These are phyloP conservation scores for Pungitius pungitius DNA, from an alignment of 2,113 vertebrate genomes.

Conservation along the genomic window DNA sequence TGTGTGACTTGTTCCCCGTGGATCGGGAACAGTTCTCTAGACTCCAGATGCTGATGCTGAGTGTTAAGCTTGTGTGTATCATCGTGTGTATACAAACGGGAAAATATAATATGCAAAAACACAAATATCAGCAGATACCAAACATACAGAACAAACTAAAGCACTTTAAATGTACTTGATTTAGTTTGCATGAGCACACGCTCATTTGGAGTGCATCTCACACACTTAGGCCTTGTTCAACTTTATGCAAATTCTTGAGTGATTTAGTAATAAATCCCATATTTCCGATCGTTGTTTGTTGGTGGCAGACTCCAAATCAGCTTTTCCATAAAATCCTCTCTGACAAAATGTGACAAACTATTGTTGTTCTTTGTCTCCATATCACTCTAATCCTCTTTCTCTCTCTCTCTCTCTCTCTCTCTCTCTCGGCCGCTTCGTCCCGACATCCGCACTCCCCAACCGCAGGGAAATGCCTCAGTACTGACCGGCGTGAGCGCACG, in stretches of 20 bases:
- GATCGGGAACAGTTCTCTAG: neutral
- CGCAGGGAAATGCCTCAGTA: slow-evolving; percentile 60
- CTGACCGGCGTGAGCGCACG: slow-evolving; percentile 61
- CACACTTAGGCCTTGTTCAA: slow-evolving; percentile 46
- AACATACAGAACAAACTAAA: neutral
- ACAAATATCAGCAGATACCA: too few relatives aligned
- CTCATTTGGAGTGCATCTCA: slow-evolving; percentile 34
- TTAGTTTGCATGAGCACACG: slow-evolving; percentile 8
- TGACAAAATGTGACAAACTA: slow-evolving; percentile 78
- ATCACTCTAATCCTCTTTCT: slow-evolving; percentile 78
- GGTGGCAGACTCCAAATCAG: slow-evolving; percentile 79
- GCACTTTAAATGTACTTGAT: too few relatives aligned
- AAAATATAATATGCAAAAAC: neutral
- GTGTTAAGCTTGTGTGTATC: neutral
- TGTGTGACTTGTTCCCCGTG: too few relatives aligned
- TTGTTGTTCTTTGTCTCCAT: slow-evolving; percentile 77
- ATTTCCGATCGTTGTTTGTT: slow-evolving; percentile 73
- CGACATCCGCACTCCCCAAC: slow-evolving; percentile 59
- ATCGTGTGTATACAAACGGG: too few relatives aligned
- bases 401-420: slow-evolving; percentile 48
- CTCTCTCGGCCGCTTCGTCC: slow-evolving; percentile 57
- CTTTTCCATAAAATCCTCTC: slow-evolving; percentile 77
- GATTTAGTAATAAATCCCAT: slow-evolving; percentile 72
- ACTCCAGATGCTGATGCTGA: neutral
- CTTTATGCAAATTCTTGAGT: slow-evolving; percentile 66